Base-by-base conservation (phyloP, 2,113 vertebrate species). In the Mola mola region DNA sequence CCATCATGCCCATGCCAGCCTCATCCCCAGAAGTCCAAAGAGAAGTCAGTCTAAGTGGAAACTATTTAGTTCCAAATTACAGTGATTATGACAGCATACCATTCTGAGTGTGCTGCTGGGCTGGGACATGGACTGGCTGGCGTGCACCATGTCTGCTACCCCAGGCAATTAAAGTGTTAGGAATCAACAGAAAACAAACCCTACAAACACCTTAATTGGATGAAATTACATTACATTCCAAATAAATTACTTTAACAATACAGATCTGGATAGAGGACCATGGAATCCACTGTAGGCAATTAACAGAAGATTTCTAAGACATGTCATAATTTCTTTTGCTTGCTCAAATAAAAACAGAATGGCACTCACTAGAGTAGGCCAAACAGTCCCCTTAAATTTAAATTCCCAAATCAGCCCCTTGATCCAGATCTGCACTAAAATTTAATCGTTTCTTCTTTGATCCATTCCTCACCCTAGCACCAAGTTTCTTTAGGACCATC, bases 21-120 rank as follows among this genome's bases (percentile, higher is more conserved):
- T 68, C 43, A 25, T 16, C 55, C 43, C 29, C 11, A 19, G 20
- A 68, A 67, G 42, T 34, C 57, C 70, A 53, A 69, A 77, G 59
- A 60, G 56, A 60, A 64, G 40, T 56, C 42, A 56, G 60, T 40
- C 66, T 48, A 22, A 60, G 62, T 79, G 83, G 84, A 90, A 88
- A 87, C 71, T 80, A 84, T 78, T 87, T 76, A 37, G 50, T 65
- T 46, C 51, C 46, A 81, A 85, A 84, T 79, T 62, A 66, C 62
- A 62, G 81, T 41, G 57, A 86, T 86, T 82, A 83, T 67, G 66
- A 68, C 53, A 53, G 73, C 38, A 47, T 10, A 7, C 31, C 9
- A 4, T 24, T 16, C 61, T 42, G 12, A 12, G 11, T 33, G 62
- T 57, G 58, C 61, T 74, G 34, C 65, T 29, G 50, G 15, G 48